phyloP scores from a whole-genome alignment of 2,113 vertebrate genomes.

The Etia nguti region DNA sequence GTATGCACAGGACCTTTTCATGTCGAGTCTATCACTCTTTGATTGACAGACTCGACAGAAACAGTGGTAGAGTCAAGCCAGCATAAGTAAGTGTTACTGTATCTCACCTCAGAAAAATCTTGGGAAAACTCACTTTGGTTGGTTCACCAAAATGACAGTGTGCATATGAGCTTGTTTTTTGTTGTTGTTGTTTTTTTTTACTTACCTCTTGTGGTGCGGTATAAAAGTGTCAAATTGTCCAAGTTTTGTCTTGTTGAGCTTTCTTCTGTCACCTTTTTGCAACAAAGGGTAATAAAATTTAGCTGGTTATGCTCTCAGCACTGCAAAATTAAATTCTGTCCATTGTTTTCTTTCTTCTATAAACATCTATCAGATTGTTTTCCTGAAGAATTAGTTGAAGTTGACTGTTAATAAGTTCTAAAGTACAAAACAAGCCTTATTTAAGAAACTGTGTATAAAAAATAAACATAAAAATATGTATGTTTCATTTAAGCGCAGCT shows the following conservation, averaged over 20 bases:
- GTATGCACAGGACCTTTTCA: background rate
- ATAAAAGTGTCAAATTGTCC: background rate
- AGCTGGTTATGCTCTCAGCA: background rate
- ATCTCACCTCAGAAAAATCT: background rate
- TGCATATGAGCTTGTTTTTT: background rate
- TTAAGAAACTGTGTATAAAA: background rate
- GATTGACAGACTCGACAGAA: background rate
- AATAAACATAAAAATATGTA: rapidly evolving
- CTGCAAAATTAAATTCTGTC: background rate
- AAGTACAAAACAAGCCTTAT: background rate
- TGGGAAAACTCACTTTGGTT: background rate
- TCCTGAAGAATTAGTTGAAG: background rate
- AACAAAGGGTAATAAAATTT: background rate
- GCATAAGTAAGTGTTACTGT: background rate
- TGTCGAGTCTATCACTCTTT: background rate
- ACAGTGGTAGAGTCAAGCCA: background rate
- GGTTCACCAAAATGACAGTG: background rate
- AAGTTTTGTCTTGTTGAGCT: background rate
- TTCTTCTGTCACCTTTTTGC: background rate
- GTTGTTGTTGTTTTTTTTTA: background rate
- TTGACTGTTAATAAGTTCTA: background rate
- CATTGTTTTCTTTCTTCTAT: background rate
- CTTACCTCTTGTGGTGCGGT: background rate
- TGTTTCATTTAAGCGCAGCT: background rate
- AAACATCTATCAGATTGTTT: background rate